Conservation (phyloP, 2,888 invertebrate genomes). For the Euphydryas editha region DNA sequence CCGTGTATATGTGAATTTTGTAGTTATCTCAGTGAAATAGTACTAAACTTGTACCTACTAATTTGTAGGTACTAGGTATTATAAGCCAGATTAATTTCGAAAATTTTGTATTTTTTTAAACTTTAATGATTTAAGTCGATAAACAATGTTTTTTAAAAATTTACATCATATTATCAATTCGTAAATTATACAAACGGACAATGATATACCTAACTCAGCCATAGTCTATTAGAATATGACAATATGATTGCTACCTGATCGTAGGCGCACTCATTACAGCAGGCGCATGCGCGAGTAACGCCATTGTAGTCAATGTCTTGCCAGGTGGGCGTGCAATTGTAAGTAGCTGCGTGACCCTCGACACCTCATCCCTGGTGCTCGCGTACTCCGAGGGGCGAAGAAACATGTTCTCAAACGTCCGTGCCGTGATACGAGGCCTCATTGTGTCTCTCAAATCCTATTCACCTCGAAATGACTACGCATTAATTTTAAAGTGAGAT, state of each 20-base stretch:
- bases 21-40: no score
- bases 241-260: constrained; percentile 75
- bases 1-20: no score
- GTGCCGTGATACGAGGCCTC: constrained; percentile 31
- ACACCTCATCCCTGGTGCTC: constrained; percentile 47
- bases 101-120: no score
- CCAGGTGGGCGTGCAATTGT: constrained; percentile 79
- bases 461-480: constrained; percentile 37
- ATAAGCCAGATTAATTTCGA: no score
- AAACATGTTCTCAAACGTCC: constrained; percentile 41
- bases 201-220: neutral
- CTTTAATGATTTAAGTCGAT: neutral
- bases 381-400: constrained; percentile 43
- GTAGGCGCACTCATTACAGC: constrained; percentile 70
- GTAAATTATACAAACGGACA: no score
- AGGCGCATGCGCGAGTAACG: constrained; percentile 62
- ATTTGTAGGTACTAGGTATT: no score
- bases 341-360: constrained; percentile 66
- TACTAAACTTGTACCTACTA: no score
- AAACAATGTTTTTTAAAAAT: no score
- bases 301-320: constrained; percentile 79
- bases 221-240: constrained; percentile 51
- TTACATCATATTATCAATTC: no score
- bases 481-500: constrained; percentile 29
- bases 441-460: constrained; percentile 41